Base-by-base conservation (phyloP, 1,140 invertebrate species). In the Pantala flavescens region DNA sequence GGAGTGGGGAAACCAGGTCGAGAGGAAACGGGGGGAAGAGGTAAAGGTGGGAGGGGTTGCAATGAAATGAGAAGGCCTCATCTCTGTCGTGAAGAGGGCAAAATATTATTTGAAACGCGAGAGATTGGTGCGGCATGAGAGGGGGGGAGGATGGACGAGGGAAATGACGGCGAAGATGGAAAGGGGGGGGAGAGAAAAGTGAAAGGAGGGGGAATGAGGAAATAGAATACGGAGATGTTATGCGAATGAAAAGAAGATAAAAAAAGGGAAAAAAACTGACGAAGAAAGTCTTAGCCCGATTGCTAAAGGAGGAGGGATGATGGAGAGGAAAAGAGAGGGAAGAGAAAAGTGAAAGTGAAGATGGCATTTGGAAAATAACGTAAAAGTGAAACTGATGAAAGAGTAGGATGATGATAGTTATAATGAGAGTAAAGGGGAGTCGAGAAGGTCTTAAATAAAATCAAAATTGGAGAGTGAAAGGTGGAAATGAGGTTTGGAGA, bases 181-280 rank as follows among this genome's bases (percentile, higher is more conserved):
- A 36, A 5, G 28, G 36, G 14, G 55, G 70, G 19, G 74, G 71
- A 43, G 28, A 42, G 70, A 43, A 36, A 71, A 71, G 70, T 19
- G 42, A 72, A 75, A 71, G 36, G 19, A 75, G 23, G 42, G 42
- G 24, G 71, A 21, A 21, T 43, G 36, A 24, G 42, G 70, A 74
- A 36, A 73, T 43, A 24, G 55, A 43, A 43, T 24, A 49, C 14
- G 24, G 24, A 73, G 21, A 55, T 23, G 36, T 71, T 75, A n/a
- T n/a, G n/a, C n/a, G n/a, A n/a, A n/a, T n/a, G n/a, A n/a, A n/a
- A n/a, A n/a, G n/a, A n/a, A n/a, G n/a, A n/a, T n/a, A n/a, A n/a
- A n/a, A n/a, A n/a, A n/a, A n/a, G 49, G 43, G 71, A 70, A 71
- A 71, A n/a, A n/a, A n/a, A n/a, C n/a, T n/a, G 71, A 73, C 42